These are phyloP conservation scores for Macrotus californicus DNA, from an alignment of 2,113 vertebrate genomes.

Conservation along the genomic window DNA sequence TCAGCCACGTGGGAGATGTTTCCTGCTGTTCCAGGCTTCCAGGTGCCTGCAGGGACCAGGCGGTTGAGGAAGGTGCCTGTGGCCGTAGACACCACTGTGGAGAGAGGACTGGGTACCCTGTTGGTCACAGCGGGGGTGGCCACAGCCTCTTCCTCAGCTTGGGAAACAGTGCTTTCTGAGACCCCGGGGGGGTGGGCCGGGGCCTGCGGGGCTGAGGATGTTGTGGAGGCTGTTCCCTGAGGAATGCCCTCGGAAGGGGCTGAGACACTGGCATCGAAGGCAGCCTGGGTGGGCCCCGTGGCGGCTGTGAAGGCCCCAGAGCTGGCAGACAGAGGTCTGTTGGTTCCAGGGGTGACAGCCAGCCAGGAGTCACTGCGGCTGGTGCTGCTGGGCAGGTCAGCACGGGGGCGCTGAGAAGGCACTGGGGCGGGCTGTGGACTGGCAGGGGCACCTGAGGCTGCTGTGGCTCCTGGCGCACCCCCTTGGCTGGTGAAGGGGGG, in stretches of 20 bases:
- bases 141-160: slow-evolving; percentile 32
- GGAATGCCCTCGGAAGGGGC: slow-evolving; percentile 56
- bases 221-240: slow-evolving; percentile 60
- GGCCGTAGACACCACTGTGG: slow-evolving; percentile 83
- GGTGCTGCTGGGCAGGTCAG: slow-evolving; percentile 70
- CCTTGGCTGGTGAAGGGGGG: slow-evolving; percentile 29
- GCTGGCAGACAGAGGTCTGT: slow-evolving; percentile 73
- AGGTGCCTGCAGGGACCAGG: slow-evolving; percentile 87
- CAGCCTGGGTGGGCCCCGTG: slow-evolving; percentile 59
- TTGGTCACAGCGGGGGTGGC: slow-evolving; percentile 38
- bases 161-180: slow-evolving; percentile 58
- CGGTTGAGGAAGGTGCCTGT: slow-evolving; percentile 91
- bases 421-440: slow-evolving; percentile 72
- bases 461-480: slow-evolving; percentile 56
- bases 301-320: slow-evolving; percentile 67
- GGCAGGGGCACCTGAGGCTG: slow-evolving; percentile 66
- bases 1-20: slow-evolving; percentile 90
- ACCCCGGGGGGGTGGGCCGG: not conserved
- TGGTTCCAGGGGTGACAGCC: slow-evolving; percentile 70
- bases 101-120: slow-evolving; percentile 76
- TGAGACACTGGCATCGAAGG: slow-evolving; percentile 72
- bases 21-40: slow-evolving; percentile 81
- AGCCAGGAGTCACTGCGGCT: slow-evolving; percentile 75
- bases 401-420: slow-evolving; percentile 75
- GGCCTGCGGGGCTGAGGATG: slow-evolving; percentile 24